Conservation (phyloP, 2,888 invertebrate genomes). For the Biston stratarius region DNA sequence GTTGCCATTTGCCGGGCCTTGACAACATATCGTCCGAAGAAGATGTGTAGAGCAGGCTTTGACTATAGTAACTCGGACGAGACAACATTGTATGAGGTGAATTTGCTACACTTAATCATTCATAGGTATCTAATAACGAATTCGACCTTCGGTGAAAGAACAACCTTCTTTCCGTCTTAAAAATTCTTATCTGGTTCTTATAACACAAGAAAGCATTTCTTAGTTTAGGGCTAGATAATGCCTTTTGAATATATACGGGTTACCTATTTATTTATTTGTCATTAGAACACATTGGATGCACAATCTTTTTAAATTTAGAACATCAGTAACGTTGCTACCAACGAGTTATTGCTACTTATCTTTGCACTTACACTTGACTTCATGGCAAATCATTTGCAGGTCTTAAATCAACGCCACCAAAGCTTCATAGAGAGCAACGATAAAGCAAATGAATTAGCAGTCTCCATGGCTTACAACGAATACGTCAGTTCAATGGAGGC, state of each 20-base stretch:
- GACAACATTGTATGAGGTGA: conserved; percentile 6
- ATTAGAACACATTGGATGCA: too few species aligned
- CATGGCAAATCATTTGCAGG: neutral
- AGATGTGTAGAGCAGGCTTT: conserved; percentile 9
- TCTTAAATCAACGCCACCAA: conserved; percentile 4
- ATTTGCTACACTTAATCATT: too few species aligned
- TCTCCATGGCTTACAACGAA: conserved; percentile 3
- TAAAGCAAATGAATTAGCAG: neutral
- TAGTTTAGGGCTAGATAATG: too few species aligned
- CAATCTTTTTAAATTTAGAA: too few species aligned
- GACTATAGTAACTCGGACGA: conserved; percentile 12
- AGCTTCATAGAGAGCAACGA: conserved; percentile 6
- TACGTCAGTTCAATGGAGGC: conserved; percentile 2
- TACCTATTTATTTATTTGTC: too few species aligned
- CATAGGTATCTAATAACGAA: too few species aligned
- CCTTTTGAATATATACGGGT: too few species aligned
- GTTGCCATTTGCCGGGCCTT: conserved; percentile 7
- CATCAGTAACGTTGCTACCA: too few species aligned
- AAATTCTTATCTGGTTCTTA: too few species aligned
- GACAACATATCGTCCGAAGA: neutral
- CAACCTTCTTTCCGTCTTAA: too few species aligned
- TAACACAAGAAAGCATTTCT: too few species aligned
- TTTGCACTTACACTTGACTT: neutral
- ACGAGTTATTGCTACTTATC: neutral
- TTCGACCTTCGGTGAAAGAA: too few species aligned